Evolutionary conservation across 2,113 vertebrate species (phyloP), one percentile per base, ranked within the genome.

Genomic region (Corythornis madagascariensis): DNA sequence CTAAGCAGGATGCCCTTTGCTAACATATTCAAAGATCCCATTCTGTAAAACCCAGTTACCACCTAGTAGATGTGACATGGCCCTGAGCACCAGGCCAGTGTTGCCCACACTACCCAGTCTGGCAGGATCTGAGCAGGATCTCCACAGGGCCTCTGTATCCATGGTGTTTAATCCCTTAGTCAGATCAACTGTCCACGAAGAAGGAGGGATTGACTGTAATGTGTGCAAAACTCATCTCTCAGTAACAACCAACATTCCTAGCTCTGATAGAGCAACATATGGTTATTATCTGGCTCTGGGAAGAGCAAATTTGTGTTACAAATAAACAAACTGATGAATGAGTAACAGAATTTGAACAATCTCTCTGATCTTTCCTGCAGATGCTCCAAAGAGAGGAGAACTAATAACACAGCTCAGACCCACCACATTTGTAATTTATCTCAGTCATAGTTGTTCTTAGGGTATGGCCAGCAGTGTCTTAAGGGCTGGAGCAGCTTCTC

Each of bases 301-400:
- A 93, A 92, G 33, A 75, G 66, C 40, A 56, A 67, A 74, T 83
- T 76, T 89, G 19, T 82, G 71, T 42, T 84, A 47, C 77, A 93
- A 76, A 82, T 76, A 92, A 82, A 83, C 35, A 88, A 84, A 45
- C 6, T 33, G 43, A 70, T 85, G 59, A 77, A 47, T 16, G 74
- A 80, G 11, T 38, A 70, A 59, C 18, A 76, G 60, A 75, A 78
- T 71, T 88, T 3, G 5, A 86, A 70, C 4, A 50, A 2, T 22
- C 55, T 24, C 43, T 86, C 38, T 40, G 12, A 63, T 76, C 31
- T 70, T 92, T 57, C n/a, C 24, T 47, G 59, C 50, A 90, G 26
- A 76, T 80, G 18, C 55, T 87, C 38, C 59, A n/a, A 79, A 79
- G 28, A 93, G 33, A 66, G 13, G 22, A 53, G 15, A 50, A 48